phyloP scores from a whole-genome alignment of 2,113 vertebrate species.

The Marmota flaviventris region DNA sequence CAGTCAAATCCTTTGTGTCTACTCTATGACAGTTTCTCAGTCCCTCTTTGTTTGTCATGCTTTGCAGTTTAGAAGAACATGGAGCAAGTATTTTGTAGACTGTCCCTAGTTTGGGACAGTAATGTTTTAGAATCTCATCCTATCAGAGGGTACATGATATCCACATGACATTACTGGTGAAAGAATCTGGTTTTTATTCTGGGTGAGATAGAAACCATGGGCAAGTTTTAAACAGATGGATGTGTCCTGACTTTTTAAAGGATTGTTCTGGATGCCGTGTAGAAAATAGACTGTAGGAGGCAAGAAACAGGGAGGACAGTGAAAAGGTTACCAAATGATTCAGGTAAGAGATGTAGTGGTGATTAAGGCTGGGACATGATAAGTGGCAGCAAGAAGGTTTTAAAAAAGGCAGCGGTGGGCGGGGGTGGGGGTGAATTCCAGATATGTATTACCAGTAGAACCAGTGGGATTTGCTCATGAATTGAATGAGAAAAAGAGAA shows the following conservation, averaged over 20 bases:
- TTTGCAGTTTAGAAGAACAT: not conserved
- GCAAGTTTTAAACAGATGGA: not conserved
- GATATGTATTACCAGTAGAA: not conserved
- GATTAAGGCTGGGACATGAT: not conserved
- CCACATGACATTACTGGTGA: not conserved
- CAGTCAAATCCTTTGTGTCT: not conserved
- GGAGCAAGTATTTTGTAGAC: not conserved
- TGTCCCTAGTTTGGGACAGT: not conserved
- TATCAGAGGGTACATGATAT: not conserved
- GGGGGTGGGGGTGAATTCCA: not conserved
- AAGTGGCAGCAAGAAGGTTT: not conserved
- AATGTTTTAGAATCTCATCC: not conserved
- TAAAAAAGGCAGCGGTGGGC: not conserved
- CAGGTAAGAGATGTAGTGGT: not conserved
- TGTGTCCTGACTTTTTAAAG: not conserved
- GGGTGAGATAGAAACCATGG: not conserved
- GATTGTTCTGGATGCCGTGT: not conserved
- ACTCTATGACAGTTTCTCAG: not conserved
- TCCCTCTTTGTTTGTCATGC: not conserved
- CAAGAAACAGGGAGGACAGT: not conserved
- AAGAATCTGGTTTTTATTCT: slow-evolving; percentile 9
- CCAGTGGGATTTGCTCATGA: not conserved
- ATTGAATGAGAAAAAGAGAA: not conserved
- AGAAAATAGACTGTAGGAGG: not conserved
- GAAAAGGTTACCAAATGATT: not conserved